Conservation (phyloP, 1,140 invertebrate species). For the Plectrocnemia conspersa region DNA sequence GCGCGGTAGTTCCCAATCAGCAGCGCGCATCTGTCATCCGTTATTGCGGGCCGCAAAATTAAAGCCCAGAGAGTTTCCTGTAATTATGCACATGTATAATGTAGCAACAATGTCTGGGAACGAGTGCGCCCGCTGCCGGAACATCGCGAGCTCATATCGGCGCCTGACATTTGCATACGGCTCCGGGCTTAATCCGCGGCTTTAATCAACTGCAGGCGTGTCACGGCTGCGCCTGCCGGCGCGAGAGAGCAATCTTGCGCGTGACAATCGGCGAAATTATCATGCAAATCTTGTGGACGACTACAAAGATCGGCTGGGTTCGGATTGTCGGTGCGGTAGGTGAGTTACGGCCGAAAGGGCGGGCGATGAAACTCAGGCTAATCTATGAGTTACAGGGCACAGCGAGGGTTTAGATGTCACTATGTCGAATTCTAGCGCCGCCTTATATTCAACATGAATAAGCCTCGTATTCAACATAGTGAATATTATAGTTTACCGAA, state of each 20-base stretch:
- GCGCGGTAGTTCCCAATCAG: conserved; percentile 25
- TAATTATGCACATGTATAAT: conserved; percentile 35
- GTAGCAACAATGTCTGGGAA: conserved; percentile 12
- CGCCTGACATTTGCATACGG: conserved; percentile 33
- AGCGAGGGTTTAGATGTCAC: too few species aligned
- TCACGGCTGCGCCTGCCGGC: neutral
- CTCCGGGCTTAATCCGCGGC: conserved; percentile 30
- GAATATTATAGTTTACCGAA: too few species aligned
- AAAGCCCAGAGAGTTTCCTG: conserved; percentile 13
- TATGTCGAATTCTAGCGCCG: too few species aligned
- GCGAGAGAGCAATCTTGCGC: too few species aligned
- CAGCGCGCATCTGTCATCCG: conserved; percentile 25
- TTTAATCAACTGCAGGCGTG: conserved; percentile 34
- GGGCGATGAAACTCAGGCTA: too few species aligned
- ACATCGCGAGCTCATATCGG: conserved; percentile 21
- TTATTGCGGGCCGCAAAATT: conserved; percentile 26
- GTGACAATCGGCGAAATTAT: conserved; percentile 5
- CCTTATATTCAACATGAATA: too few species aligned
- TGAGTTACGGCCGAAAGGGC: too few species aligned
- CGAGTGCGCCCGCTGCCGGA: neutral
- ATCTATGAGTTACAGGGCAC: too few species aligned
- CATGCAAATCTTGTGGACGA: too few species aligned
- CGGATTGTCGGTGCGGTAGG: too few species aligned
- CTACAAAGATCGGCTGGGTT: too few species aligned
- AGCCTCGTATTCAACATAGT: too few species aligned